phyloP scores from a whole-genome alignment of 2,888 invertebrate species.

The Eilema caniola region DNA sequence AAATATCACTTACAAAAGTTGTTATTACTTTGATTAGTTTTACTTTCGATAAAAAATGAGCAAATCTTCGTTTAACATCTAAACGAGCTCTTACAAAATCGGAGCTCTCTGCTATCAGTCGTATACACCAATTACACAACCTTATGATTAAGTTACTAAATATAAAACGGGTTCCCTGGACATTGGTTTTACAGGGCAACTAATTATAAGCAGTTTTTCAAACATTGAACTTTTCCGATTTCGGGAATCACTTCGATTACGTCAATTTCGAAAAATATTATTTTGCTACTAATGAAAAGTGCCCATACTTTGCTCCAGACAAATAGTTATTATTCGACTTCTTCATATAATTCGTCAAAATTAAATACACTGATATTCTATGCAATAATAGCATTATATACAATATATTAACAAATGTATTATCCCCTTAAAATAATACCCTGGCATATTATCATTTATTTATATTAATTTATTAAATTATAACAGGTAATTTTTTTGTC shows the following conservation, averaged over 20 bases:
- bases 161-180: conserved; percentile 30
- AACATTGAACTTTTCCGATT: background rate
- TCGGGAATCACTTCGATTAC: background rate
- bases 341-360: background rate
- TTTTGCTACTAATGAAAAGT: background rate
- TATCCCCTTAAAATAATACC: conserved; percentile 9
- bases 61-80: conserved; percentile 56
- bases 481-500: background rate
- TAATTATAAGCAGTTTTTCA: no score
- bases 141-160: conserved; percentile 37
- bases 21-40: conserved; percentile 6
- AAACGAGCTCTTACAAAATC: conserved; percentile 51
- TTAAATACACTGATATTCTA: no score
- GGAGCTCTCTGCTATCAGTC: conserved; percentile 55
- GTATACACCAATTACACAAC: conserved; percentile 55
- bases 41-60: conserved; percentile 51
- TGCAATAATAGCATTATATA: no score
- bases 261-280: background rate
- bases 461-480: background rate
- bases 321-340: background rate
- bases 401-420: background rate
- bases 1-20: background rate
- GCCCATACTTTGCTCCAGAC: background rate
- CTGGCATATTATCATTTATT: background rate
- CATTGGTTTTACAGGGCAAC: background rate